Conservation (phyloP, 2,797 vertebrate species). For the Clarias pachynema region DNA sequence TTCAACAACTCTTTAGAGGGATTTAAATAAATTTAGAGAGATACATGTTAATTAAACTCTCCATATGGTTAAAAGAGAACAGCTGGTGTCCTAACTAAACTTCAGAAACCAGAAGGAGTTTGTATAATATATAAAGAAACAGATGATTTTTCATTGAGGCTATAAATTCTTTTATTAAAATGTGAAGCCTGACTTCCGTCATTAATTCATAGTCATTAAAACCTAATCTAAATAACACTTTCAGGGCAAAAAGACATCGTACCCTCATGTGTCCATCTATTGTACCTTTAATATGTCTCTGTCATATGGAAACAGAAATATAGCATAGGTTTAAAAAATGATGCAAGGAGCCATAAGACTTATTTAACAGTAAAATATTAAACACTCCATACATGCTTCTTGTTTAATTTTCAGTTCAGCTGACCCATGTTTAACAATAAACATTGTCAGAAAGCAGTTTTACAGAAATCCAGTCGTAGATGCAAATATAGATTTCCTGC, state of each 20-base stretch:
- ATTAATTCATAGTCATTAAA: not conserved
- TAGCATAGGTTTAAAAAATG: not conserved
- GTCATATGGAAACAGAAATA: not conserved
- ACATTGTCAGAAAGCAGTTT: not conserved
- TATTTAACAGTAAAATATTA: not conserved
- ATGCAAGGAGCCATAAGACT: not conserved
- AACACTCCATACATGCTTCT: not conserved
- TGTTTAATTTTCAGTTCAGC: not conserved
- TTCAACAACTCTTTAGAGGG: conserved; percentile 34
- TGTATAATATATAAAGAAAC: not conserved
- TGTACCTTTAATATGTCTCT: conserved; percentile 1
- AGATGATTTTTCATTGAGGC: conserved; percentile 7
- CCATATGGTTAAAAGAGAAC: conserved; percentile 34
- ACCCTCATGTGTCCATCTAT: not conserved
- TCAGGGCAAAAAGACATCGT: not conserved
- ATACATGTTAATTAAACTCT: conserved; percentile 31
- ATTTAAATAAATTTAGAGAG: conserved; percentile 37
- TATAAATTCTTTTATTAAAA: not conserved
- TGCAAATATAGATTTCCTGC: not conserved
- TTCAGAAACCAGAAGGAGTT: conserved; percentile 16
- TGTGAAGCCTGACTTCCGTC: not conserved
- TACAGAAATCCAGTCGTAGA: not conserved
- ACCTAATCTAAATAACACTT: not conserved
- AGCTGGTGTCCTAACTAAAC: conserved; percentile 28
- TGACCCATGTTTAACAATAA: not conserved